phyloP scores from a whole-genome alignment of 2,888 invertebrate species.

The Acanthopleura granulata region DNA sequence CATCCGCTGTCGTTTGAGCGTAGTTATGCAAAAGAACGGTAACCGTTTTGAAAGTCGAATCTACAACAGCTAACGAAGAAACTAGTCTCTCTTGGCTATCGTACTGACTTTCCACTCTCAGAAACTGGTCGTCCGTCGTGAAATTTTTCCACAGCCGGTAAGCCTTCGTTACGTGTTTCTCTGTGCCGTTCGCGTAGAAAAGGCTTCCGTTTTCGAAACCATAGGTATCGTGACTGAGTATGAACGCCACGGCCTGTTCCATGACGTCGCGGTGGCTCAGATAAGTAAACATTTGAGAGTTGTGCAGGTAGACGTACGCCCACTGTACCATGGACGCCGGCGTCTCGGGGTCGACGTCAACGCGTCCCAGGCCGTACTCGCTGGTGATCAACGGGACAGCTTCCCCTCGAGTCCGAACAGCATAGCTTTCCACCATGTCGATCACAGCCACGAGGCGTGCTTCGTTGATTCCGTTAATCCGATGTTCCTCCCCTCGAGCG shows the following conservation, averaged over 20 bases:
- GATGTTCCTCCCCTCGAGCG: neutral
- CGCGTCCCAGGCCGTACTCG: constrained; percentile 21
- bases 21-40: constrained; percentile 1
- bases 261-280: constrained; percentile 15
- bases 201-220: neutral
- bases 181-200: neutral
- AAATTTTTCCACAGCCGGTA: constrained; percentile 22
- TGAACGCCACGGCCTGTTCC: constrained; percentile 19
- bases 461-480: constrained; percentile 18
- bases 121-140: neutral
- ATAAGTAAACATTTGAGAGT: constrained; percentile 22
- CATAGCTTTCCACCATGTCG: constrained; percentile 23
- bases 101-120: constrained; percentile 10
- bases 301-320: constrained; percentile 20
- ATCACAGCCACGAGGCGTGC: constrained; percentile 19
- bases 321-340: constrained; percentile 13
- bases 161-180: constrained; percentile 19
- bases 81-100: constrained; percentile 13
- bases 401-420: constrained; percentile 2
- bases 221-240: constrained; percentile 5
- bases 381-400: constrained; percentile 18
- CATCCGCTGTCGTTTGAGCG: neutral
- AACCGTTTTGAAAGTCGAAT: neutral
- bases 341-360: neutral
- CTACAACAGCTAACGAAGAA: constrained; percentile 15